Conservation (phyloP, 2,888 invertebrate species). For the Caradrina clavipalpis region DNA sequence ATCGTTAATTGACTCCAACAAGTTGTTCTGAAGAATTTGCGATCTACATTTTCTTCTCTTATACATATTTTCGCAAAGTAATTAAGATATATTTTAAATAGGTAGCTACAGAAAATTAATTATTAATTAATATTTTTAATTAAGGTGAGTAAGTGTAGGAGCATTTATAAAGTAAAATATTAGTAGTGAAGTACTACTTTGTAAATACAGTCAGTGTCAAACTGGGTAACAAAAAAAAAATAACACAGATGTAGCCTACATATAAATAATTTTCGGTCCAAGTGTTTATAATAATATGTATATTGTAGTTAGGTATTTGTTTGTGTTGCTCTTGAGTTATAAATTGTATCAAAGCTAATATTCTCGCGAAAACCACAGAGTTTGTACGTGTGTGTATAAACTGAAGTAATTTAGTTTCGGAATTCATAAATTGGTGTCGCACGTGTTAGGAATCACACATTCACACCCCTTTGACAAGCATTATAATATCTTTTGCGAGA, state of each 20-base stretch:
- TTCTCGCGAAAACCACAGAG: slow-evolving; percentile 19
- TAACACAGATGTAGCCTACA: not conserved
- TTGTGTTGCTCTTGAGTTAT: slow-evolving; percentile 6
- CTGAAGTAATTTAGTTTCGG: slow-evolving; percentile 7
- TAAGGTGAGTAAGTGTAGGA: not conserved
- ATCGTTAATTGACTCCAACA: slow-evolving; percentile 20
- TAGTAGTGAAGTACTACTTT: not conserved
- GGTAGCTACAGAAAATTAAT: not conserved
- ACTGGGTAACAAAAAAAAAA: not conserved
- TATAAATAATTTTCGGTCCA: not conserved
- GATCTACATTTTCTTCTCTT: not conserved
- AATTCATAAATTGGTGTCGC: slow-evolving; percentile 21
- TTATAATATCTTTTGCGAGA: slow-evolving; percentile 18
- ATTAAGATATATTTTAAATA: not conserved
- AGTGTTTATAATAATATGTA: not conserved
- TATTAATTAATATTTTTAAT: not conserved
- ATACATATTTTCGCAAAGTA: not conserved
- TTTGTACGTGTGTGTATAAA: not conserved
- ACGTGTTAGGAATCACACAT: slow-evolving; percentile 25
- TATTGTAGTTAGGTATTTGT: not conserved
- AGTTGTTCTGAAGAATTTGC: slow-evolving; percentile 7
- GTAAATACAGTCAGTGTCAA: not conserved
- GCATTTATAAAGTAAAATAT: not conserved
- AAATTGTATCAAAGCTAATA: slow-evolving; percentile 23
- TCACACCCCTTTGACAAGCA: slow-evolving; percentile 4